Base-by-base conservation (phyloP, 2,113 vertebrate species). In the Gadus chalcogrammus region DNA sequence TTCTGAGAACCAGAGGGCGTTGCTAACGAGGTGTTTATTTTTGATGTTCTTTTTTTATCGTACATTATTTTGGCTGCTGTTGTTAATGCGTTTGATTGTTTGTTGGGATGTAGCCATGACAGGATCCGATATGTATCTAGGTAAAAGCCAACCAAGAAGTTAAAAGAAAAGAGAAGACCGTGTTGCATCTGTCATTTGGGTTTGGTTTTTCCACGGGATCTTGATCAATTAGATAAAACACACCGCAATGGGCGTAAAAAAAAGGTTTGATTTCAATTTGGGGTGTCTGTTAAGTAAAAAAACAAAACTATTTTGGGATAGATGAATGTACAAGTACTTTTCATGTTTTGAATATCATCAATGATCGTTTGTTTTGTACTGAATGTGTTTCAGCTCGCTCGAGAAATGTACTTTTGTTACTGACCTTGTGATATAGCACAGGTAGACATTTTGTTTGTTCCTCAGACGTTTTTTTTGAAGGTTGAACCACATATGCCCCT, bases 251-350 rank as follows among this genome's bases (percentile, higher is more conserved):
- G 7, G 35, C 63, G 55, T 17, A 16, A 7, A 16, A n/a, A 52
- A 48, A 67, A 4, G 0, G 65, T 27, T 62, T 61, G 8, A 70
- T 59, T 22, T 64, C 65, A 72, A 16, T 67, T 60, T 13, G 17
- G 77, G 35, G 61, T 64, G 24, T 64, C 72, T 79, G 67, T 82
- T 68, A 80, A 75, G 78, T 77, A 62, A 62, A 27, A 27, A 62
- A 61, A 72, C 15, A 62, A 70, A 75, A 68, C 78, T 60, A 48
- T 48, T 22, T 74, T 67, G 74, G 79, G 79, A 72, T 83, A 84
- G 79, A 82, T 84, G 89, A 88, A 90, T 89, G 85, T 88, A 86
- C 77, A 80, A 55, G 60, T 65, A 18, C 24, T 59, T 35, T 84
- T 88, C 84, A 83, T 85, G 85, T 85, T 82, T 69, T 69, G 69